These are phyloP conservation scores for Drosophila ohnishii DNA, from an alignment of 1,140 invertebrate species.

Conservation along the genomic window DNA sequence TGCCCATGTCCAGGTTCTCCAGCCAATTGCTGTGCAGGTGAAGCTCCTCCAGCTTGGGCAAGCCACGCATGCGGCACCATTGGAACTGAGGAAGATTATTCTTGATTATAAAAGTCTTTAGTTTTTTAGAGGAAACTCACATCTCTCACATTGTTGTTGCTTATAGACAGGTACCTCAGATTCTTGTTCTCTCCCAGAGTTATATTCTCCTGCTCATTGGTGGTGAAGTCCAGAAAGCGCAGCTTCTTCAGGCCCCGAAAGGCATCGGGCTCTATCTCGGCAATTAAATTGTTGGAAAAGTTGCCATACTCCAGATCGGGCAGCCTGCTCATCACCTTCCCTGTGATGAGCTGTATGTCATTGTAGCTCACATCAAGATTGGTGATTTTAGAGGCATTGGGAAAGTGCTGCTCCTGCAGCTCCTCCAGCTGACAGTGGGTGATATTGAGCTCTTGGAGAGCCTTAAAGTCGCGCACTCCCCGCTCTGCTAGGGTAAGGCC, in stretches of 20 bases:
- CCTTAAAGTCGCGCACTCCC: constrained; percentile 44
- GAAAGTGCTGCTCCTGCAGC: constrained; percentile 50
- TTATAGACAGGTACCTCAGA: constrained; percentile 56
- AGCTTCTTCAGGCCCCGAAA: constrained; percentile 46
- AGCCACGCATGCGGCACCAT: constrained; percentile 43
- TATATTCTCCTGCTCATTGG: constrained; percentile 65
- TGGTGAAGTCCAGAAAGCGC: constrained; percentile 54
- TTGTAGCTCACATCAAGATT: constrained; percentile 68
- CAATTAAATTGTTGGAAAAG: constrained; percentile 69
- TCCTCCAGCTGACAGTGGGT: constrained; percentile 48
- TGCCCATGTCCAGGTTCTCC: constrained; percentile 47
- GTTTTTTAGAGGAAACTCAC: too few relatives aligned
- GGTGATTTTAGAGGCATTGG: constrained; percentile 20
- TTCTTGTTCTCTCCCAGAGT: constrained; percentile 47
- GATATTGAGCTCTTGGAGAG: constrained; percentile 58
- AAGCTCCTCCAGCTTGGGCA: constrained; percentile 56
- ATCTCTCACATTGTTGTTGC: constrained; percentile 65
- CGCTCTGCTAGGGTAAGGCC: constrained; percentile 44
- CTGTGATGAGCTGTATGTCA: constrained; percentile 40
- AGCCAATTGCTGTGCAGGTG: constrained; percentile 65
- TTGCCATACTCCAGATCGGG: constrained; percentile 59
- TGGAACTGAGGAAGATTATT: too few relatives aligned
- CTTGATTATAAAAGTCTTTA: too few relatives aligned
- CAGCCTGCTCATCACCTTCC: constrained; percentile 33
- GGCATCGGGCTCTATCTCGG: constrained; percentile 43